Conservation (phyloP, 1,140 invertebrate genomes). For the Lepidurus couesii region DNA sequence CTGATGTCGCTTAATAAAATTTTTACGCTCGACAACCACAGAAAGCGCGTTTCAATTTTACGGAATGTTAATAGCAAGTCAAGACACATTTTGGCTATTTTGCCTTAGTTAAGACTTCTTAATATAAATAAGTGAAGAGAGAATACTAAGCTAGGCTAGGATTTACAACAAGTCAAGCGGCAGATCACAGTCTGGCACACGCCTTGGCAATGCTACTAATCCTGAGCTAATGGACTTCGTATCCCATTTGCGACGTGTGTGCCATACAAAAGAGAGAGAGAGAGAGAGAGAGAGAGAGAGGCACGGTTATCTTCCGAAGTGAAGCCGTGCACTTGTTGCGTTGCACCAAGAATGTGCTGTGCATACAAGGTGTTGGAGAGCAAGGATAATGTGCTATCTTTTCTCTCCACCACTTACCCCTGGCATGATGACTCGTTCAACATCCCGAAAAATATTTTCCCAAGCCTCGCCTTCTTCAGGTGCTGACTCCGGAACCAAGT, state of each 20-base stretch:
- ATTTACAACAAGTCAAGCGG: background rate
- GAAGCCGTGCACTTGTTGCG: conserved; percentile 1
- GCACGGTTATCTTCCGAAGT: background rate
- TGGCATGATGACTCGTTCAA: conserved; percentile 95
- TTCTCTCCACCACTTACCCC: conserved; percentile 56
- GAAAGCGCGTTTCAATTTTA: no score
- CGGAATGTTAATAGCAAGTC: no score
- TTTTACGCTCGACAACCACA: no score
- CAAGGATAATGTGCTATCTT: background rate
- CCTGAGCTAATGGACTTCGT: background rate
- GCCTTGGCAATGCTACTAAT: background rate
- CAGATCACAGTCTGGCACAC: conserved; percentile 3
- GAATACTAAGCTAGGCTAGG: background rate
- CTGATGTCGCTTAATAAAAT: no score
- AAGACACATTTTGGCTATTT: no score
- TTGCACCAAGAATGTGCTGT: background rate
- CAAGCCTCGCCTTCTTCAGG: conserved; percentile 82
- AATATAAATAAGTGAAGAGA: no score
- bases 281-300: no score
- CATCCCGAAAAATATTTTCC: conserved; percentile 88
- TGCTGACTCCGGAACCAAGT: conserved; percentile 72
- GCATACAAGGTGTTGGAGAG: background rate
- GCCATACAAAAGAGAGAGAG: background rate
- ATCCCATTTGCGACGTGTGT: background rate
- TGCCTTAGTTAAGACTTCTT: no score